phyloP scores from a whole-genome alignment of 2,113 vertebrate species.

The Pteruthius melanotis region DNA sequence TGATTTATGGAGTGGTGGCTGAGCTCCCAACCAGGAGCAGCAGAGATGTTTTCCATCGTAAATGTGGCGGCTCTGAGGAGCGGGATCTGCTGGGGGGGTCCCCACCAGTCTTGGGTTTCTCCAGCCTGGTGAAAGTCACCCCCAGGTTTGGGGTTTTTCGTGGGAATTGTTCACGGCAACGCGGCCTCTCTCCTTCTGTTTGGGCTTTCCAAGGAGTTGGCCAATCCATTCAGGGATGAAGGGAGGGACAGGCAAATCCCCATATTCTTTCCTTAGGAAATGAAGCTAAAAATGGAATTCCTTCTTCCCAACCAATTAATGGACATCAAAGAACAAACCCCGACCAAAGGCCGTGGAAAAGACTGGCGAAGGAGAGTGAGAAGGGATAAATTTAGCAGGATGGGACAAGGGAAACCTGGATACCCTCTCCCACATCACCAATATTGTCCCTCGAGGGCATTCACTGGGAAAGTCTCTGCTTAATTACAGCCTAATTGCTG shows the following conservation, averaged over 20 bases:
- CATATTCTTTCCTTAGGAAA: background rate
- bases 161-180: background rate
- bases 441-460: background rate
- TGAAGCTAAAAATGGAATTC: background rate
- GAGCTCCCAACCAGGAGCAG: background rate
- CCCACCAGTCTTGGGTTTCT: fast-evolving
- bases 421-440: background rate
- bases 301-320: background rate
- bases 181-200: background rate
- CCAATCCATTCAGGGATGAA: background rate
- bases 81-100: background rate
- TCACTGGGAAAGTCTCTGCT: background rate
- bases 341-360: background rate
- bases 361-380: background rate
- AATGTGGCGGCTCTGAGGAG: background rate
- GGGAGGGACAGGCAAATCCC: background rate
- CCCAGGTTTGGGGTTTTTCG: background rate
- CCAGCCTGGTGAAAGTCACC: background rate
- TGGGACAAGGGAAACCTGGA: background rate
- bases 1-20: conserved; percentile 20
- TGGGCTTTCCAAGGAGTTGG: background rate
- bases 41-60: background rate
- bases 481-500: conserved; percentile 8
- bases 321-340: background rate
- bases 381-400: background rate